These are phyloP conservation scores for Centropus bengalensis DNA, from an alignment of 2,113 vertebrate species.

Conservation along the genomic window DNA sequence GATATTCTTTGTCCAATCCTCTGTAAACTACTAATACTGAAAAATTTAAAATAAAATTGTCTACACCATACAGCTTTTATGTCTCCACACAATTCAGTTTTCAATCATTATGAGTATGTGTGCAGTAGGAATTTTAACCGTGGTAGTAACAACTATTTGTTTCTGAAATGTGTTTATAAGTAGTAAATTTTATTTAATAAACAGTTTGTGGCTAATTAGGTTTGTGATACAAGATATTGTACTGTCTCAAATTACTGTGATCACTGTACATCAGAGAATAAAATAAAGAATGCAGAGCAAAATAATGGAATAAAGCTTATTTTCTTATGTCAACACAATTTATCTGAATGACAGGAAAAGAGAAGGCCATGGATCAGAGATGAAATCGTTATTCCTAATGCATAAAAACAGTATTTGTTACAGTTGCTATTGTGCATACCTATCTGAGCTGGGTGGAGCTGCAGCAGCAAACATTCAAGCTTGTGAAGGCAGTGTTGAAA, in stretches of 20 bases:
- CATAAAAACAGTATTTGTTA: background rate
- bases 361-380: background rate
- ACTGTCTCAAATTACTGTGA: background rate
- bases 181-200: conserved; percentile 8
- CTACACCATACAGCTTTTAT: background rate
- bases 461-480: background rate
- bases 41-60: background rate
- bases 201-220: background rate
- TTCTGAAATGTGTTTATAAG: background rate
- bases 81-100: conserved; percentile 4
- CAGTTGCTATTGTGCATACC: background rate
- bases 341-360: background rate
- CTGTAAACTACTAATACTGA: background rate
- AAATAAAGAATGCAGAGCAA: background rate
- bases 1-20: background rate
- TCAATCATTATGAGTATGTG: background rate
- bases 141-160: background rate
- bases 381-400: background rate
- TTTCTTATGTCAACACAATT: background rate
- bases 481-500: background rate
- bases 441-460: background rate
- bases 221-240: background rate
- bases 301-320: background rate
- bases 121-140: background rate
- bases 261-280: background rate